Evolutionary conservation across 2,113 vertebrate species (phyloP).

Genomic region (Hyperopisus bebe): DNA sequence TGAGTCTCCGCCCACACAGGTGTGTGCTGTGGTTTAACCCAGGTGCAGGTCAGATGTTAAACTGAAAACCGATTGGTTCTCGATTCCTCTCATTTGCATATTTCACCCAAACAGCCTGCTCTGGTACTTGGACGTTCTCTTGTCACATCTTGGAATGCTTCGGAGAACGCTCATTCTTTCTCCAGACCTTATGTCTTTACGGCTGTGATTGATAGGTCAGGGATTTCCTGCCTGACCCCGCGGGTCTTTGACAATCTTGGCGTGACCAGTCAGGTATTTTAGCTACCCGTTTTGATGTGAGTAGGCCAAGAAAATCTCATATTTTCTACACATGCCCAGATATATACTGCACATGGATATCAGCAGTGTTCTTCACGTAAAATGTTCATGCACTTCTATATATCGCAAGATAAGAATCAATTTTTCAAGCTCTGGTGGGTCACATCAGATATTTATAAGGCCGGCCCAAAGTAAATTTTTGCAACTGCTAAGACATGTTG

Average conservation of each 20-base stretch:
- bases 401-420: background rate
- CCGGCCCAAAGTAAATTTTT: background rate
- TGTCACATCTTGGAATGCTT: background rate
- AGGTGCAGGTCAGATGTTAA: background rate
- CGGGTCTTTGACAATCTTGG: constrained; percentile 15
- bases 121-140: background rate
- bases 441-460: background rate
- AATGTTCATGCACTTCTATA: background rate
- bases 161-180: background rate
- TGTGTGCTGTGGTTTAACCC: background rate
- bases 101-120: background rate
- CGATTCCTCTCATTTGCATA: background rate
- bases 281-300: background rate
- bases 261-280: constrained; percentile 17
- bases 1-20: background rate
- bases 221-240: constrained; percentile 1
- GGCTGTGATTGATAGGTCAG: constrained; percentile 22
- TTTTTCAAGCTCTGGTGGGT: background rate
- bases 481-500: background rate
- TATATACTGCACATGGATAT: background rate
- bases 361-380: background rate
- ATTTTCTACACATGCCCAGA: background rate
- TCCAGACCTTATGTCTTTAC: constrained; percentile 3
- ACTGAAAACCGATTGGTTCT: background rate
- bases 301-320: background rate